Base-by-base conservation (phyloP, 1,140 invertebrate genomes). In the Rhyzopertha dominica region DNA sequence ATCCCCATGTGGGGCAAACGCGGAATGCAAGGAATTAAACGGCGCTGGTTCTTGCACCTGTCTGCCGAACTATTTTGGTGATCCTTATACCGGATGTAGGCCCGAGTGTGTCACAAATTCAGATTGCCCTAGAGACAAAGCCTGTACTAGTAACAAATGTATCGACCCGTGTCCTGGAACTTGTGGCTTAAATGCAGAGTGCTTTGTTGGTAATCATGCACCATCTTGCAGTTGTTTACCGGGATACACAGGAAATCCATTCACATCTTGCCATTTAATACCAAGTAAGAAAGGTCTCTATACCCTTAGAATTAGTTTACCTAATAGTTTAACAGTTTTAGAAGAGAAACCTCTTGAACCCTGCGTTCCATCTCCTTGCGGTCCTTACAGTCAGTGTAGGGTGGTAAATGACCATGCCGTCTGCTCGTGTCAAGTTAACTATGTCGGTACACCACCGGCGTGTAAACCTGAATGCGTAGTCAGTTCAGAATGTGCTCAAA, bases 1-100 rank as follows among this genome's bases (percentile, higher is more conserved):
- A 28, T 83, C 80, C 23, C 85, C 86, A 28, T 90, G 86, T 62
- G 87, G 86, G 28, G 74, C 80, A 2, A 90, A 90, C 68, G 85
- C 87, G 28, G 47, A 85, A 56, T 84, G 81, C 66, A 78, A 80
- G 70, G 87, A 89, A 67, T 79, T 79, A 43, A 85, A 86, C 55
- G 83, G 81, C 16, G 84, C 80, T 10, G 85, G 82, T 56, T 78
- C 79, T 37, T 87, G 82, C 59, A 74, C 77, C 40, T 87, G 85
- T 61, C 58, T 83, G 47, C 73, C 78, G n/a, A 78, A 84, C 57
- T 86, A 81, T 58, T 75, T 74, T 45, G 83, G 84, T 28, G 81
- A 87, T 68, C 84, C 85, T 17, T 87, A 87, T 57, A 76, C 76
- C 48, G 80, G 79, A 20, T 85, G 78, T 69, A 71, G 82, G 62